phyloP scores from a whole-genome alignment of 2,888 invertebrate species.

The Candidula unifasciata region DNA sequence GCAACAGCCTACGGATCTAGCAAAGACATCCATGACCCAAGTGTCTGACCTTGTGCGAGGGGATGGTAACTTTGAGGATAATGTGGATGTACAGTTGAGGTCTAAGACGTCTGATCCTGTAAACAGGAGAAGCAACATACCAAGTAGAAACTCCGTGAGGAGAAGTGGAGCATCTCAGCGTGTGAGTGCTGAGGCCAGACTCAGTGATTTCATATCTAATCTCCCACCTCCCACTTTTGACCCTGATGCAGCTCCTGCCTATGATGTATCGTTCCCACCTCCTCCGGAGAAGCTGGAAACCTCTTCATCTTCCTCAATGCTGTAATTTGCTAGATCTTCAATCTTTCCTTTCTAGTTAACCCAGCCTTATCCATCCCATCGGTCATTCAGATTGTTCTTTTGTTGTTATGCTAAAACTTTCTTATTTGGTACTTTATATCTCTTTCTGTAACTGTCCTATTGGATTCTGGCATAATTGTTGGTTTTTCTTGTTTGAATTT shows the following conservation, averaged over 20 bases:
- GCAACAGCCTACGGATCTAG: neutral
- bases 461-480: neutral
- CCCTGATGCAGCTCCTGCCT: neutral
- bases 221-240: constrained; percentile 11
- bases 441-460: no score
- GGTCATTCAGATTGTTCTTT: neutral
- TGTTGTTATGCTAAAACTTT: neutral
- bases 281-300: constrained; percentile 8
- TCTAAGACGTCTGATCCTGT: neutral
- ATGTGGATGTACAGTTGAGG: neutral
- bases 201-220: constrained; percentile 9
- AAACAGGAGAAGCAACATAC: neutral
- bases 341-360: neutral
- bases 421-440: neutral
- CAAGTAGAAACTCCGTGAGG: neutral
- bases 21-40: neutral
- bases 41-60: neutral
- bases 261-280: constrained; percentile 18
- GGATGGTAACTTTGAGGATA: neutral
- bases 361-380: neutral
- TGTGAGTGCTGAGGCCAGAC: constrained; percentile 5
- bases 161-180: neutral
- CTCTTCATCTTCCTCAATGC: neutral
- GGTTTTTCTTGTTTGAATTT: neutral
- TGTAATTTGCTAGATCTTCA: neutral